Evolutionary conservation across 1,140 invertebrate genomes (phyloP).

Genomic region (Mycetomoellerius zeteki): DNA sequence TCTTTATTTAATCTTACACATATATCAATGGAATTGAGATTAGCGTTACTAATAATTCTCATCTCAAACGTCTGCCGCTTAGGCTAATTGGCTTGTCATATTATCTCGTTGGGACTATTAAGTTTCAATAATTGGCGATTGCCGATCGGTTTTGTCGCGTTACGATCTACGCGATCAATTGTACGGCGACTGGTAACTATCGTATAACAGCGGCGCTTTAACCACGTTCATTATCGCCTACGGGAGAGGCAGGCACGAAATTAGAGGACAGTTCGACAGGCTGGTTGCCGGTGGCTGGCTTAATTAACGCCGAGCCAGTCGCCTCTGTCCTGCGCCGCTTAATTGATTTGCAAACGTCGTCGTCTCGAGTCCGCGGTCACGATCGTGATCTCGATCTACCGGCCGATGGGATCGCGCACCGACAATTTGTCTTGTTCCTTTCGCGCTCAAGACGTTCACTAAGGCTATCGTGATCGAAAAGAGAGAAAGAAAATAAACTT

Average conservation of each 20-base stretch:
- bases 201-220: slow-evolving; percentile 37
- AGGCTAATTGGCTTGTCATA: slow-evolving; percentile 40
- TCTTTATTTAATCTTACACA: not conserved
- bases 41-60: not conserved
- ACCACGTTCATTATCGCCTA: slow-evolving; percentile 70
- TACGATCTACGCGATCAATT: slow-evolving; percentile 47
- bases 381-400: slow-evolving; percentile 76
- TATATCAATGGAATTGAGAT: slow-evolving; percentile 9
- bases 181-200: slow-evolving; percentile 14
- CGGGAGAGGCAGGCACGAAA: slow-evolving; percentile 73
- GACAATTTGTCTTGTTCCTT: slow-evolving; percentile 76
- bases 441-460: slow-evolving; percentile 59
- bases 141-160: slow-evolving; percentile 39
- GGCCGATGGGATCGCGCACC: slow-evolving; percentile 72
- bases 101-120: slow-evolving; percentile 20
- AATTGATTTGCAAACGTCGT: slow-evolving; percentile 83
- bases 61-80: not conserved
- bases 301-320: slow-evolving; percentile 75
- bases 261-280: slow-evolving; percentile 76
- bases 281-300: slow-evolving; percentile 59
- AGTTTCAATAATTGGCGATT: slow-evolving; percentile 53
- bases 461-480: slow-evolving; percentile 28
- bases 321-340: slow-evolving; percentile 67
- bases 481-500: not conserved
- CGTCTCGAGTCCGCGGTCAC: slow-evolving; percentile 67